Evolutionary conservation across 2,113 vertebrate genomes (phyloP).

Genomic region (Campylomormyrus tamandua): DNA sequence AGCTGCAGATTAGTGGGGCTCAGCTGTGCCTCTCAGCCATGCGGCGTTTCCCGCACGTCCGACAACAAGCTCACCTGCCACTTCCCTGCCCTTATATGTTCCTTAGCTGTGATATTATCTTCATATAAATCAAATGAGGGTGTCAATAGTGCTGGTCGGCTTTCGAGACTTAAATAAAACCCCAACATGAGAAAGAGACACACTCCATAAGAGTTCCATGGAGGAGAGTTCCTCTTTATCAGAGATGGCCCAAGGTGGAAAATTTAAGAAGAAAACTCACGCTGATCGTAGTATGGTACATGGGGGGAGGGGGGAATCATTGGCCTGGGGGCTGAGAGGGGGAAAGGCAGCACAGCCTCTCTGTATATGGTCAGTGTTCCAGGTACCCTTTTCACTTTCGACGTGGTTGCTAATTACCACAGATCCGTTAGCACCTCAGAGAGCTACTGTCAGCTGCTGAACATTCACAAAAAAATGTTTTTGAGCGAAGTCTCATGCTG

Average conservation of each 20-base stretch:
- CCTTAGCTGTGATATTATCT: constrained; percentile 35
- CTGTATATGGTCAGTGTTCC: neutral
- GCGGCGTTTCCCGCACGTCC: constrained; percentile 26
- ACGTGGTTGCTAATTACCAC: neutral
- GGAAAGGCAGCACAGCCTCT: neutral
- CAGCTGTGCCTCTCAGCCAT: constrained; percentile 40
- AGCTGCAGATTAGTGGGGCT: constrained; percentile 35
- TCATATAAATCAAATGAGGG: constrained; percentile 32
- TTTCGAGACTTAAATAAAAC: constrained; percentile 23
- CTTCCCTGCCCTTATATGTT: constrained; percentile 20
- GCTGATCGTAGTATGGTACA: constrained; percentile 6
- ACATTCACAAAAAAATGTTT: neutral
- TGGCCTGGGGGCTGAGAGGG: neutral
- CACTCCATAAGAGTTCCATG: constrained; percentile 5
- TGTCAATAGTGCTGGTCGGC: neutral
- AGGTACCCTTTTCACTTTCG: neutral
- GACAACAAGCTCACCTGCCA: constrained; percentile 35
- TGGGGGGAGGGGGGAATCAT: neutral
- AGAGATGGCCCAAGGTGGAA: constrained; percentile 21
- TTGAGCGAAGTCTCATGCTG: neutral
- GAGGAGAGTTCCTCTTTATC: constrained; percentile 18
- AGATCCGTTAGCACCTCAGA: neutral
- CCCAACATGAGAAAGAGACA: constrained; percentile 16
- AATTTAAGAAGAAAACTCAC: constrained; percentile 7
- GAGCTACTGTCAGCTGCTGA: neutral